phyloP scores from a whole-genome alignment of 2,113 vertebrate species.

The Stigmatopora nigra region DNA sequence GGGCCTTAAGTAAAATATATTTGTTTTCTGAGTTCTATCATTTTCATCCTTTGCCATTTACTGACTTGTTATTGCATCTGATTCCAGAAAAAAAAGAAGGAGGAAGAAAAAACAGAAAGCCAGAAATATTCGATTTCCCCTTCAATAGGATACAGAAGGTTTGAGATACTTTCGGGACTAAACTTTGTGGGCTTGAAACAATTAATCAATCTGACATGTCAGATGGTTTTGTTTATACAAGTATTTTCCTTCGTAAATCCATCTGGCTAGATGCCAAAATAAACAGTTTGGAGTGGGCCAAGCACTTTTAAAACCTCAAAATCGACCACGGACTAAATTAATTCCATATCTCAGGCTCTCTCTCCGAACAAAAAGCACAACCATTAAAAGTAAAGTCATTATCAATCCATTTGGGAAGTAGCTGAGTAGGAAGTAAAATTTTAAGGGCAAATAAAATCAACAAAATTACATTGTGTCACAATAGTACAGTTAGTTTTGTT shows the following conservation, averaged over 20 bases:
- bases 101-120: not conserved
- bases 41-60: not conserved
- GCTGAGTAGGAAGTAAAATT: not conserved
- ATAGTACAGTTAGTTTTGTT: not conserved
- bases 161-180: not conserved
- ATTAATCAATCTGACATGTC: constrained; percentile 4
- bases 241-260: not conserved
- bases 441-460: not conserved
- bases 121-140: not conserved
- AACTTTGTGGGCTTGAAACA: not conserved
- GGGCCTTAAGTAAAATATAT: no score
- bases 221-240: constrained; percentile 1
- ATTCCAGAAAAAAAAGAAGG: not conserved
- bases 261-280: constrained; percentile 2
- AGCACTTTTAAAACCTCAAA: constrained; percentile 7
- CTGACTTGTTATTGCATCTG: not conserved
- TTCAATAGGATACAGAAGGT: not conserved
- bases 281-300: not conserved
- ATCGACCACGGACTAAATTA: not conserved
- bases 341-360: constrained; percentile 1
- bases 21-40: not conserved
- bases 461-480: not conserved
- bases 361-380: not conserved
- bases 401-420: not conserved
- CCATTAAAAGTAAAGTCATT: not conserved